Percentiles rank a stretch among this genome's conserved stretches.
phyloP scores from a whole-genome alignment of 92 coral and sea anemone species.

The Diadumene lineata region DNA sequence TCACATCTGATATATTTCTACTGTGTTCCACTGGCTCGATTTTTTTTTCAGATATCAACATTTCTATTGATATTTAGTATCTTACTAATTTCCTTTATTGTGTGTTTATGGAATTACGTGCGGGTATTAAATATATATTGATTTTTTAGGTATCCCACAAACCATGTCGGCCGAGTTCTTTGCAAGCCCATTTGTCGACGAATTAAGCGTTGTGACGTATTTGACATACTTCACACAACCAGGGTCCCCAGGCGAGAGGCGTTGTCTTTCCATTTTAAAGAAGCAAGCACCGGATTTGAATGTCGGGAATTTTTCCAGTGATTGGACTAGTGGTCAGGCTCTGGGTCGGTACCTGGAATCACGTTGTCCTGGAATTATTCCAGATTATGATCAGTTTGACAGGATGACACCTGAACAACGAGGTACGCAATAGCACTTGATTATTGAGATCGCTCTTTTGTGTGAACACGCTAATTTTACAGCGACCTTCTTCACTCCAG shows the following conservation, averaged over 20 bases:
- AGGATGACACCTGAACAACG: constrained; percentile 46
- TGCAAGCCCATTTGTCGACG: constrained; percentile 86
- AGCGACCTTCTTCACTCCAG: no score
- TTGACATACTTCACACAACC: constrained; percentile 81
- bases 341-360: constrained; percentile 64
- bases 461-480: no score
- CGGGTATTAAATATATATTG: no score
- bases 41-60: no score
- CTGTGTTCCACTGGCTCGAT: no score
- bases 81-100: no score
- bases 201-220: constrained; percentile 92
- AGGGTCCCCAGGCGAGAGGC: constrained; percentile 87
- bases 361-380: constrained; percentile 78
- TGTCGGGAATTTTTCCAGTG: constrained; percentile 74
- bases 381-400: constrained; percentile 63
- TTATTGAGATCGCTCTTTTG: no score
- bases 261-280: constrained; percentile 70
- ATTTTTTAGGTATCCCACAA: constrained; percentile 71
- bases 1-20: no score
- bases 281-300: constrained; percentile 64
- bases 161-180: constrained; percentile 78
- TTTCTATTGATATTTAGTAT: no score
- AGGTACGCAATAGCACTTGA: background rate
- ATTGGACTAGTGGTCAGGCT: constrained; percentile 81
- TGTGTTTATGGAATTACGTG: no score